Evolutionary conservation across 2,888 invertebrate species (phyloP).

Genomic region (Drosophila paucipuncta): DNA sequence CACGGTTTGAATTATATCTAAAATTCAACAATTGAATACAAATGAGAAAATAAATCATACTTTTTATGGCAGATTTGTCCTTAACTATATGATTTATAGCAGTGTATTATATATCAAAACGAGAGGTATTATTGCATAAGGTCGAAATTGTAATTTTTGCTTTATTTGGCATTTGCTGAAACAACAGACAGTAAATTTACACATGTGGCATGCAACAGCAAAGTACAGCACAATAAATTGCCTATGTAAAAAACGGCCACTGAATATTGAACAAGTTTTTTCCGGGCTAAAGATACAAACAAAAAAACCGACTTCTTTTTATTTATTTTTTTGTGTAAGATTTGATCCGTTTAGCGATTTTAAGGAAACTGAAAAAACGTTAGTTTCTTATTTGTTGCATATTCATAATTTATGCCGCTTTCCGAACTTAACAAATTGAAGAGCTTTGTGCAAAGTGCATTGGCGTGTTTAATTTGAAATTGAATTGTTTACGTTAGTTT

Average conservation of each 20-base stretch:
- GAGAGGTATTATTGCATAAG: background rate
- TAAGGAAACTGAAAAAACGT: background rate
- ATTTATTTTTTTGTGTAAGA: background rate
- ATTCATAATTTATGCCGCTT: constrained; percentile 53
- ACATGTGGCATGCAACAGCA: background rate
- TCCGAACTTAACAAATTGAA: constrained; percentile 49
- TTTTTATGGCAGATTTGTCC: background rate
- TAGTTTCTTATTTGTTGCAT: background rate
- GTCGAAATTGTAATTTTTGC: background rate
- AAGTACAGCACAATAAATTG: background rate
- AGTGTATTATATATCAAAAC: background rate
- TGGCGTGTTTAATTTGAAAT: constrained; percentile 48
- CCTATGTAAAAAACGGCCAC: background rate
- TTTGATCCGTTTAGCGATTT: background rate
- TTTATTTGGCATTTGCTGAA: background rate
- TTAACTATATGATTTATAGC: background rate
- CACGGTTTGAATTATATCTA: background rate
- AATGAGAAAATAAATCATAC: background rate
- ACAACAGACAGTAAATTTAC: background rate
- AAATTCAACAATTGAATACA: background rate
- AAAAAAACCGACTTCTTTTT: background rate
- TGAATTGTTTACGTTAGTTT: constrained; percentile 9
- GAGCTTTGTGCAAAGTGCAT: constrained; percentile 49
- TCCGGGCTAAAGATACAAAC: background rate
- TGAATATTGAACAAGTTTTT: background rate